phyloP scores from a whole-genome alignment of 2,888 invertebrate genomes.

The Phortica magna region DNA sequence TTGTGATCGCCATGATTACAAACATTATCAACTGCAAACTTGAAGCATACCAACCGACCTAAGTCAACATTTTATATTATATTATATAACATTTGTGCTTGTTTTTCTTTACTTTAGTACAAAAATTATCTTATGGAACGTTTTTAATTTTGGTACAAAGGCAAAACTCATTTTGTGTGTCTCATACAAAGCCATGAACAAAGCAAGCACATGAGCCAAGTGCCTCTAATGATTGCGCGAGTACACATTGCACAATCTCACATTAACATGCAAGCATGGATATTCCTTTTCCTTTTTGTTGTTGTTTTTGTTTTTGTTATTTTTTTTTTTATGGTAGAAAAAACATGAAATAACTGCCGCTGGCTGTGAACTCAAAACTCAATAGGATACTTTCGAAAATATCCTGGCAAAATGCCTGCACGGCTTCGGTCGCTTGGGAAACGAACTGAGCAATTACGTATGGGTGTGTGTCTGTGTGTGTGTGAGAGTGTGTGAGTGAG shows the following conservation, averaged over 20 bases:
- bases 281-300: background rate
- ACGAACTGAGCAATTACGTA: constrained; percentile 56
- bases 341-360: constrained; percentile 19
- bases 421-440: background rate
- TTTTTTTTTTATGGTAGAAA: background rate
- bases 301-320: too few relatives aligned
- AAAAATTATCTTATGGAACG: too few relatives aligned
- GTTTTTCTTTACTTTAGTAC: too few relatives aligned
- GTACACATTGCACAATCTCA: background rate
- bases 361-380: constrained; percentile 29
- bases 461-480: background rate
- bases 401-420: constrained; percentile 28
- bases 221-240: background rate
- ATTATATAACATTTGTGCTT: too few relatives aligned
- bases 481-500: background rate
- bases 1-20: too few relatives aligned
- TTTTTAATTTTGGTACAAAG: too few relatives aligned
- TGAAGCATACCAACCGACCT: too few relatives aligned
- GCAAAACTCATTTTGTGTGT: too few relatives aligned
- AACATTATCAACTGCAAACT: too few relatives aligned
- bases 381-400: constrained; percentile 29
- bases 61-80: too few relatives aligned
- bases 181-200: background rate
- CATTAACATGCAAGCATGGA: background rate
- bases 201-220: background rate